phyloP scores from a whole-genome alignment of 2,888 invertebrate species.

The Acronicta leporina region DNA sequence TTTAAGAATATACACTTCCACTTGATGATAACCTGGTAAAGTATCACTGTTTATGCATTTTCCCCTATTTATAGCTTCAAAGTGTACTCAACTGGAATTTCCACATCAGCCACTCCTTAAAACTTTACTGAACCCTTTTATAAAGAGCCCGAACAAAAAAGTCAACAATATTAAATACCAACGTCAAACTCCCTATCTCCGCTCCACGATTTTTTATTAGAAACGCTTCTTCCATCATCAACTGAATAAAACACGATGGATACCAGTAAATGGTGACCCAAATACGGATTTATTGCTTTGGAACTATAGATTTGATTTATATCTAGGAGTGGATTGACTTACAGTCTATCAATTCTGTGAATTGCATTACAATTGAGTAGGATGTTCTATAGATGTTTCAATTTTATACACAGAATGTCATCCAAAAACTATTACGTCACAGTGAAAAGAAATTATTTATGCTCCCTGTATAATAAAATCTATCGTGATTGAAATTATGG shows the following conservation, averaged over 20 bases:
- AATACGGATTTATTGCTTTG: slow-evolving; percentile 57
- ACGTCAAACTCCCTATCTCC: slow-evolving; percentile 43
- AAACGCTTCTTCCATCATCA: slow-evolving; percentile 54
- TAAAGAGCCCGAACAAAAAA: slow-evolving; percentile 33
- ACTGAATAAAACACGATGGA: slow-evolving; percentile 54
- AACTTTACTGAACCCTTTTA: slow-evolving; percentile 42
- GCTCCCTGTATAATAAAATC: no score
- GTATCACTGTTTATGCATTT: slow-evolving; percentile 9
- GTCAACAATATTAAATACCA: slow-evolving; percentile 54
- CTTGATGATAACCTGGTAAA: slow-evolving; percentile 5
- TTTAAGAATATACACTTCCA: neutral
- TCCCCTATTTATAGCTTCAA: slow-evolving; percentile 13
- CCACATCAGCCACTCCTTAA: slow-evolving; percentile 38
- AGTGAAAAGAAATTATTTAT: no score
- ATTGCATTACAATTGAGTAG: slow-evolving; percentile 33
- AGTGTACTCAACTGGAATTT: slow-evolving; percentile 39
- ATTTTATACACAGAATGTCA: no score
- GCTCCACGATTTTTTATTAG: slow-evolving; percentile 46
- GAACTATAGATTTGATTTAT: slow-evolving; percentile 56
- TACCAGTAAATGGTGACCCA: slow-evolving; percentile 58
- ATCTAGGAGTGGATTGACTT: slow-evolving; percentile 52
- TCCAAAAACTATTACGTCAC: no score
- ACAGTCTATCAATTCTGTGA: slow-evolving; percentile 50
- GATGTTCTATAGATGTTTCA: no score
- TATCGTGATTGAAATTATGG: no score